Percentiles rank a stretch among this genome's conserved stretches.
These are phyloP conservation scores for Paramuricea clavata DNA, from an alignment of 92 coral and sea anemone species.

Conservation along the genomic window DNA sequence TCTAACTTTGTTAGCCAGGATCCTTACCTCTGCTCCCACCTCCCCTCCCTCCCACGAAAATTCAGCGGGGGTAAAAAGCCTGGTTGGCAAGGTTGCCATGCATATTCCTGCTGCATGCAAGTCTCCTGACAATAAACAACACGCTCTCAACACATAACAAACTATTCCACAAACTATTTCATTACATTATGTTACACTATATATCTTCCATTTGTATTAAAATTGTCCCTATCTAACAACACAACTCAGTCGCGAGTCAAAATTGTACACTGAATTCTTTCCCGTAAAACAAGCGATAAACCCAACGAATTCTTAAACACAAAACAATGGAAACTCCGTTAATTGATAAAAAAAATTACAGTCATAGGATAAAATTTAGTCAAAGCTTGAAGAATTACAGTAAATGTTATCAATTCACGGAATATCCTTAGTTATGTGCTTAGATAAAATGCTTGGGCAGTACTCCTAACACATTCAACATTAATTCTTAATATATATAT, in stretches of 20 bases:
- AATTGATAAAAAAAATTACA: neutral
- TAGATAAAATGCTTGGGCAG: neutral
- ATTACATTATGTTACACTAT: too few relatives aligned
- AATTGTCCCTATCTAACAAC: neutral
- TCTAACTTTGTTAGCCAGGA: too few relatives aligned
- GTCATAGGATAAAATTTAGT: too few relatives aligned
- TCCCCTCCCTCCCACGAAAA: too few relatives aligned
- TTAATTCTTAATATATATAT: neutral
- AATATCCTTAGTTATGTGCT: neutral
- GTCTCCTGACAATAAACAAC: neutral
- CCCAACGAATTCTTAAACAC: neutral
- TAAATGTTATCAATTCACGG: neutral
- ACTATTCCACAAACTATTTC: too few relatives aligned
- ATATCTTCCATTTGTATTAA: neutral
- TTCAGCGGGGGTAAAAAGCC: too few relatives aligned
- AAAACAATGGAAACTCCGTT: neutral
- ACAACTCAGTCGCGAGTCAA: neutral
- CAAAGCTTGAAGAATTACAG: too few relatives aligned
- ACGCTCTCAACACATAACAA: too few relatives aligned
- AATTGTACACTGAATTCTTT: neutral
- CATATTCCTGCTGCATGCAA: neutral
- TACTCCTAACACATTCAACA: neutral
- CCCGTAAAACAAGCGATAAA: neutral
- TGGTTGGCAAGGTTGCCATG: too few relatives aligned
- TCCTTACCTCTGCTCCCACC: too few relatives aligned